These are phyloP conservation scores for Melanotaenia maccullochi DNA, from an alignment of 2,797 vertebrate genomes.

Conservation along the genomic window DNA sequence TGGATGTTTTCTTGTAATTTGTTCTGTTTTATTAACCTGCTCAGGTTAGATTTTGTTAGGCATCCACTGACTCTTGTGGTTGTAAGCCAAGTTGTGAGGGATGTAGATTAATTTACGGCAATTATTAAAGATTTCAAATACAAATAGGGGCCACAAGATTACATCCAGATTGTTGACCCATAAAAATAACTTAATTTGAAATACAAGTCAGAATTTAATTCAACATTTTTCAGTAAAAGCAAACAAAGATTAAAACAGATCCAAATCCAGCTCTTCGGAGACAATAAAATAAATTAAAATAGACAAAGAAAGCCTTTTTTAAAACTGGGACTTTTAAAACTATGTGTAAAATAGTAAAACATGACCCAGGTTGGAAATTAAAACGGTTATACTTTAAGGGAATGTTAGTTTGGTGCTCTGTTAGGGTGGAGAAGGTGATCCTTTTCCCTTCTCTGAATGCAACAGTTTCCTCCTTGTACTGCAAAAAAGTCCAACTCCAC, in stretches of 20 bases:
- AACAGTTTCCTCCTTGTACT: constrained; percentile 40
- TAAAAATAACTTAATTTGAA: background rate
- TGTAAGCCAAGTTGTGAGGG: constrained; percentile 12
- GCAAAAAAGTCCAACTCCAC: constrained; percentile 20
- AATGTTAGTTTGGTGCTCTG: constrained; percentile 62
- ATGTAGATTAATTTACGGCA: constrained; percentile 16
- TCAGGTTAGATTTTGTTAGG: constrained; percentile 31
- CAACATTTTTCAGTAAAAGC: background rate
- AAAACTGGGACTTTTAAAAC: background rate
- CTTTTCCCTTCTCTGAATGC: constrained; percentile 44
- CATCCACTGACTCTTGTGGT: constrained; percentile 24
- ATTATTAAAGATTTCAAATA: constrained; percentile 38
- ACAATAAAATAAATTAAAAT: constrained; percentile 23
- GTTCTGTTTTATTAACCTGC: constrained; percentile 50
- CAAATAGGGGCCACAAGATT: constrained; percentile 46
- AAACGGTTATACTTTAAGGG: constrained; percentile 11
- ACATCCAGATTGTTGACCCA: constrained; percentile 17
- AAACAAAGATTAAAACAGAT: background rate
- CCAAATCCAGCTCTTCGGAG: background rate
- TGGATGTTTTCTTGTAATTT: constrained; percentile 33
- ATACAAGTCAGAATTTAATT: background rate
- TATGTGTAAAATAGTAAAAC: background rate
- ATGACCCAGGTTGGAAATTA: background rate
- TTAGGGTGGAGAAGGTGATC: constrained; percentile 36
- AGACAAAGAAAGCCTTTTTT: constrained; percentile 11